Evolutionary conservation across 2,113 vertebrate species (phyloP).

Genomic region (Dicrurus megarhynchus): DNA sequence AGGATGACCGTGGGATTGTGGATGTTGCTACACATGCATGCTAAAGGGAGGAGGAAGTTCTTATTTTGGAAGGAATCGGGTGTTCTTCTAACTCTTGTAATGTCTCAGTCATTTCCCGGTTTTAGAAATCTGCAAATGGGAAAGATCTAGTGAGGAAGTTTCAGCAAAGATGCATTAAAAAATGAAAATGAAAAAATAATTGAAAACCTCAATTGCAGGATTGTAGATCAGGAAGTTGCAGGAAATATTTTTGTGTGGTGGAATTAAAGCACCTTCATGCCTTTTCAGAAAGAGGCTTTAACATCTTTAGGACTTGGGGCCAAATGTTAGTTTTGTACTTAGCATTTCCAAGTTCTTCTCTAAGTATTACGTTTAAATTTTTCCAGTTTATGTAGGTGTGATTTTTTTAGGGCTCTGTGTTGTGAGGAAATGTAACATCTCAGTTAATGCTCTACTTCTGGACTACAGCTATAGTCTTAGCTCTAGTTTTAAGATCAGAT

Average conservation of each 20-base stretch:
- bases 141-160: background rate
- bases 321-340: background rate
- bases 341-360: background rate
- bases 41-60: background rate
- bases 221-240: background rate
- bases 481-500: background rate
- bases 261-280: background rate
- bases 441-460: background rate
- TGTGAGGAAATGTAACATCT: background rate
- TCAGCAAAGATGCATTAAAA: background rate
- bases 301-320: background rate
- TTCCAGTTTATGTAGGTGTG: background rate
- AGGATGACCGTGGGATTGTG: fast-evolving
- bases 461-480: background rate
- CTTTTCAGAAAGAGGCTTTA: background rate
- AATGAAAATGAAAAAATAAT: background rate
- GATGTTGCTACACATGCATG: background rate
- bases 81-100: background rate
- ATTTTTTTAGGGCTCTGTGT: background rate
- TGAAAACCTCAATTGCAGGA: background rate
- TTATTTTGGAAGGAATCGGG: background rate
- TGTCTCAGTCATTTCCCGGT: background rate
- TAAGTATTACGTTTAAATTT: background rate
- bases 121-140: background rate
- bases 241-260: background rate